Evolutionary conservation across 2,888 invertebrate genomes (phyloP).

Genomic region (Creontiades dilutus): DNA sequence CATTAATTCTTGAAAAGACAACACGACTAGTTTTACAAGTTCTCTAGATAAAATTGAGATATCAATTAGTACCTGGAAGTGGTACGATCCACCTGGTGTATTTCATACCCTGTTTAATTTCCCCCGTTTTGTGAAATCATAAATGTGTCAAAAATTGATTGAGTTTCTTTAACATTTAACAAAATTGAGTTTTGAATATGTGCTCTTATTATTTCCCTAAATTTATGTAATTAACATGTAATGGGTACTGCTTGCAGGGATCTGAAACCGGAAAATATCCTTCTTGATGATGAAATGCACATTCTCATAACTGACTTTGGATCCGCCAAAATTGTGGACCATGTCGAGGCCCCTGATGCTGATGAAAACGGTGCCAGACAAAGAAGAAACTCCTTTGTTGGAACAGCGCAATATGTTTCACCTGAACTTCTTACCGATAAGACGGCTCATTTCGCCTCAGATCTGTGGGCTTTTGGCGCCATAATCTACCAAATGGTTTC

Average conservation of each 20-base stretch:
- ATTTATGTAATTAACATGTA: neutral
- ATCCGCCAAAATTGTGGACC: conserved; percentile 90
- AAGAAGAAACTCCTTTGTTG: conserved; percentile 93
- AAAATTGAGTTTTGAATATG: no score
- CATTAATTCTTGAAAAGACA: neutral
- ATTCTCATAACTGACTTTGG: conserved; percentile 98
- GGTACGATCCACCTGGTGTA: no score
- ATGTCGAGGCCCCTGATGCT: conserved; percentile 50
- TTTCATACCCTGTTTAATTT: neutral
- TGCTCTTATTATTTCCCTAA: no score
- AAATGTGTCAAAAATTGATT: no score
- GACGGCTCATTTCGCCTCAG: conserved; percentile 85
- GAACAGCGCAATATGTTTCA: conserved; percentile 99
- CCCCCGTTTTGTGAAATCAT: neutral
- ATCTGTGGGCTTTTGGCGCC: conserved; percentile 98
- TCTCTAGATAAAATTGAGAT: no score
- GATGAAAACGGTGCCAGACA: conserved; percentile 77
- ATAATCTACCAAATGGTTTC: conserved; percentile 98
- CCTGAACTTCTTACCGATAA: conserved; percentile 95
- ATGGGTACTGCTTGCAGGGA: conserved; percentile 80
- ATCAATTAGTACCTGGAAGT: no score
- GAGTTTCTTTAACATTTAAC: no score
- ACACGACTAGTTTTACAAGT: no score
- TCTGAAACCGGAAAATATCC: conserved; percentile 98
- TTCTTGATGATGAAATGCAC: conserved; percentile 97